Percentiles rank a stretch among this genome's conserved stretches.
phyloP scores from a whole-genome alignment of 2,888 invertebrate genomes.

The Byasa hedistus region DNA sequence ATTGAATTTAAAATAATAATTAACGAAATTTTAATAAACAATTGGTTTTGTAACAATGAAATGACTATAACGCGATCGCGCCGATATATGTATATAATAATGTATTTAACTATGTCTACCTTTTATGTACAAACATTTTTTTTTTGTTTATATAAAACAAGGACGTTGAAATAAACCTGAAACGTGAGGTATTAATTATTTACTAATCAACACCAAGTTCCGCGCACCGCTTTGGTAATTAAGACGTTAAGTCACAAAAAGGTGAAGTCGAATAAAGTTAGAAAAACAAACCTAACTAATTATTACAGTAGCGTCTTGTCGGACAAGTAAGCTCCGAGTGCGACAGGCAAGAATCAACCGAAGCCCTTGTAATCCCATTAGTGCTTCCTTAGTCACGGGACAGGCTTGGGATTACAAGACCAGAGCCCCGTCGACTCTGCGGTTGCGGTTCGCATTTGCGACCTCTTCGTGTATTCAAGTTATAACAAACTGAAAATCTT shows the following conservation, averaged over 20 bases:
- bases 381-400: constrained; percentile 4
- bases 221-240: neutral
- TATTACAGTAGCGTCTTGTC: neutral
- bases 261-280: neutral
- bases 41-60: too few species aligned
- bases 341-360: constrained; percentile 5
- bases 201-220: too few species aligned
- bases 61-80: too few species aligned
- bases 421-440: neutral
- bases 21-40: too few species aligned
- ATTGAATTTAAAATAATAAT: too few species aligned
- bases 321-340: neutral
- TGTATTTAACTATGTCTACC: too few species aligned
- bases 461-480: neutral
- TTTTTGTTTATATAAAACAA: too few species aligned
- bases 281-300: neutral
- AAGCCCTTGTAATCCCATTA: constrained; percentile 19
- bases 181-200: too few species aligned
- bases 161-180: too few species aligned
- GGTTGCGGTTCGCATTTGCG: constrained; percentile 2
- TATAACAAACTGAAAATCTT: neutral
- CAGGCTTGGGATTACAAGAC: constrained; percentile 11
- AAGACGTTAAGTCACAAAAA: neutral
- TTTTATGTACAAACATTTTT: too few species aligned
- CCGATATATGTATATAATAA: too few species aligned